Evolutionary conservation across 2,797 vertebrate genomes (phyloP).

Genomic region (Acrossocheilus wenchowensis): DNA sequence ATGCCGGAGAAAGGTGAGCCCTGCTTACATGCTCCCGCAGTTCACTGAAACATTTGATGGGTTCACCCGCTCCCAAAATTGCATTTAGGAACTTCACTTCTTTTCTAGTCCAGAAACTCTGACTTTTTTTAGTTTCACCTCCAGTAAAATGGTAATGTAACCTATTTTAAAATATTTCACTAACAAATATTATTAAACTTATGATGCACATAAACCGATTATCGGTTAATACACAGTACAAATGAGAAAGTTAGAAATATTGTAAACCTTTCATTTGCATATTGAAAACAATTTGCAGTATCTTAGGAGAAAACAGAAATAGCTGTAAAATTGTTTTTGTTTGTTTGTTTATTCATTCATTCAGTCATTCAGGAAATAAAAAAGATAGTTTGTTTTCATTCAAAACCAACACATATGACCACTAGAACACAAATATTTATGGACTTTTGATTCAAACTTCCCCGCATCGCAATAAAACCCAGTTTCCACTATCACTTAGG

Average conservation of each 20-base stretch:
- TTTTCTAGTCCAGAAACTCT: neutral
- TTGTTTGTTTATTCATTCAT: neutral
- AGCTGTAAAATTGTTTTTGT: neutral
- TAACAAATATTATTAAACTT: neutral
- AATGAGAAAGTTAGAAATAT: neutral
- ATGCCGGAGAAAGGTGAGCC: neutral
- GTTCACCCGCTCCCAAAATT: neutral
- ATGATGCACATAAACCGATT: neutral
- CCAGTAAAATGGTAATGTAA: neutral
- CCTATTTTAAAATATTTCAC: neutral
- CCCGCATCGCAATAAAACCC: neutral
- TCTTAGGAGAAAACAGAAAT: neutral
- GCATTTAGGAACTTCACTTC: neutral
- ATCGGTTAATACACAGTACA: neutral
- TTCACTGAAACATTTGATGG: neutral
- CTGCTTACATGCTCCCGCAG: neutral
- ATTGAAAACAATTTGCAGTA: neutral
- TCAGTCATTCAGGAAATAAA: too few relatives aligned
- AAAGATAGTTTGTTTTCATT: too few relatives aligned
- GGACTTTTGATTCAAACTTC: neutral
- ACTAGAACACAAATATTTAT: neutral
- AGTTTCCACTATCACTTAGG: neutral
- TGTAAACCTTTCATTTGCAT: neutral
- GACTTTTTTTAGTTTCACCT: neutral
- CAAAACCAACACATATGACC: neutral